These are phyloP conservation scores for Crossaster papposus DNA, from an alignment of 53 echinoderm and acorn worm genomes.

Conservation along the genomic window DNA sequence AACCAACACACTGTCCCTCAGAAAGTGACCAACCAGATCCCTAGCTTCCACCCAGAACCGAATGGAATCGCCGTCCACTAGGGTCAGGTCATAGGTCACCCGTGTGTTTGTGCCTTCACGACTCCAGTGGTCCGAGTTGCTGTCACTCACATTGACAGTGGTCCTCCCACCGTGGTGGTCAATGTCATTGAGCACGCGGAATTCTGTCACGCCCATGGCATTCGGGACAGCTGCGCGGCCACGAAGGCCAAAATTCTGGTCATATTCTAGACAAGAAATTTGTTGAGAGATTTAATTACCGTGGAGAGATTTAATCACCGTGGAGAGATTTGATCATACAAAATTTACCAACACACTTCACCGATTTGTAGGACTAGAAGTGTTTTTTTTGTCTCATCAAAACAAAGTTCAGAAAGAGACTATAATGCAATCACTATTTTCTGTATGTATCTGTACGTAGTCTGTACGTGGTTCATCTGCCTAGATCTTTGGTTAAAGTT, in stretches of 20 bases:
- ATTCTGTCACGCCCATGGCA: constrained; percentile 41
- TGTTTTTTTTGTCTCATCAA: too few relatives aligned
- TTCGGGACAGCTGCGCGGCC: constrained; percentile 57
- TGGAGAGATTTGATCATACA: too few relatives aligned
- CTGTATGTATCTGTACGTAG: too few relatives aligned
- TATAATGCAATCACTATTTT: too few relatives aligned
- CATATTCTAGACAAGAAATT: constrained; percentile 30
- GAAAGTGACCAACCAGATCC: constrained; percentile 45
- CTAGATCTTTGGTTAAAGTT: too few relatives aligned
- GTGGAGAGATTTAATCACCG: neutral
- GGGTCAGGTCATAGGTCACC: constrained; percentile 37
- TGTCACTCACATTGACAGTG: constrained; percentile 6
- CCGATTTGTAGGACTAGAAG: too few relatives aligned
- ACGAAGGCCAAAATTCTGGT: constrained; percentile 45
- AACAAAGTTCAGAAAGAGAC: too few relatives aligned
- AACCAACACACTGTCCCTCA: constrained; percentile 39
- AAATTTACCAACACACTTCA: too few relatives aligned
- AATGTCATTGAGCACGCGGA: constrained; percentile 28
- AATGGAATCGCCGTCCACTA: constrained; percentile 61
- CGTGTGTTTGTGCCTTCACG: constrained; percentile 32
- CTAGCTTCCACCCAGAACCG: constrained; percentile 62
- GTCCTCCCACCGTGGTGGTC: constrained; percentile 54
- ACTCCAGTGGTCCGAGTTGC: constrained; percentile 31
- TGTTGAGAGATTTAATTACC: too few relatives aligned
- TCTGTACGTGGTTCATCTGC: too few relatives aligned